Evolutionary conservation across 2,797 vertebrate genomes (phyloP).

Genomic region (Emys orbicularis): DNA sequence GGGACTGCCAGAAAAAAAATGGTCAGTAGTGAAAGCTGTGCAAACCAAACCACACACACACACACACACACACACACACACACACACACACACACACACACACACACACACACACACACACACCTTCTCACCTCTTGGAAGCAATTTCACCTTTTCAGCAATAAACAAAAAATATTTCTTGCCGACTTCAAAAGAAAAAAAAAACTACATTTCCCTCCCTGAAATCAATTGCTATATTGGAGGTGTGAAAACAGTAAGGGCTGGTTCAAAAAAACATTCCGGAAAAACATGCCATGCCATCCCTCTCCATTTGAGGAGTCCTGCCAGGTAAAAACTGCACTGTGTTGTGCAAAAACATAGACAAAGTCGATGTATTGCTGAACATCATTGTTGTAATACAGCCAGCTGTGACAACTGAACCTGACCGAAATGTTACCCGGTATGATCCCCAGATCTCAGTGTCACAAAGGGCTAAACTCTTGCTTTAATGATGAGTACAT

Average conservation of each 20-base stretch:
- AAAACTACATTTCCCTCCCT: neutral
- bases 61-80: neutral
- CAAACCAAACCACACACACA: conserved; percentile 1
- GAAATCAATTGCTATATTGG: neutral
- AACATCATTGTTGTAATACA: neutral
- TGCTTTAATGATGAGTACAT: neutral
- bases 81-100: too few species aligned
- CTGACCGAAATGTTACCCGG: neutral
- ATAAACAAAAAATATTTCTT: neutral
- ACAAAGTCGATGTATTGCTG: neutral
- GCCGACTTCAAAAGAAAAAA: neutral
- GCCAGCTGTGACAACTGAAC: neutral
- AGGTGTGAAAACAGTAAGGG: neutral
- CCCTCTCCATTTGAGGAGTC: neutral
- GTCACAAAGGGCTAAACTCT: neutral
- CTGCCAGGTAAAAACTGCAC: neutral
- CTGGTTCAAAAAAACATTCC: neutral
- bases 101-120: too few species aligned
- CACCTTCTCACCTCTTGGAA: conserved; percentile 40
- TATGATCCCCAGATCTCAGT: neutral
- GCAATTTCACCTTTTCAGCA: conserved; percentile 12
- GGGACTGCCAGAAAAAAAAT: neutral
- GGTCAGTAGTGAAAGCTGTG: neutral
- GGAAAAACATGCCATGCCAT: neutral
- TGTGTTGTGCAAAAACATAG: neutral